Base-by-base conservation (phyloP, 2,113 vertebrate species). In the Alexandromys fortis region DNA sequence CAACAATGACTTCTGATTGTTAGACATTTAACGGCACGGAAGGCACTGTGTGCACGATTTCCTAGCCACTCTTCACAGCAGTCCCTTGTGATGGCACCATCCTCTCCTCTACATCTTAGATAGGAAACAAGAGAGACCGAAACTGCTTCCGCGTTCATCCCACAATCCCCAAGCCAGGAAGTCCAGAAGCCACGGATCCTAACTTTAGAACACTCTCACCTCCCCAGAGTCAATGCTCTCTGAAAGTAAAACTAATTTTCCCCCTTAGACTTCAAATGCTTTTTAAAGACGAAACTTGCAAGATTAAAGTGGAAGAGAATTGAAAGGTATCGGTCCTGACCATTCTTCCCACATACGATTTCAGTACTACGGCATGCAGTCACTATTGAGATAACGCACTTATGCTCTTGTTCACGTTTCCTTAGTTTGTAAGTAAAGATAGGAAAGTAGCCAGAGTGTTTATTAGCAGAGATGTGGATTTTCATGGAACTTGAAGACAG, bases 221-320 rank as follows among this genome's bases (percentile, higher is more conserved):
- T 81, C 78, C 55, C 72, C 77, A 42, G 52, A 2, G 38, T 95
- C 10, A 67, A 72, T 55, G 81, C 8, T 73, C 85, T 78, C 58
- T 6, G 16, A 79, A 97, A 95, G 77, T 85, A 38, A 90, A 89
- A 42, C 65, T 67, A 72, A 79, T 28, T 78, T 24, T 19, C 90
- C 16, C 13, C 16, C 82, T 94, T 92, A 78, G 3, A 47, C 13
- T 87, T 94, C 3, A 42, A 78, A 70, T 61, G 76, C 42, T 86
- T 94, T 19, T 28, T 81, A 70, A 90, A 89, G 47, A 77, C 45
- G 4, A 19, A 93, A 58, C 26, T 85, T 89, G 47, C 45, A 94
- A 35, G 22, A 82, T 35, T 79, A 52, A 88, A 83, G 87, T 76
- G 33, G 45, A 72, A 94, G 52, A 63, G 42, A 92, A 7, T 24